These are phyloP conservation scores for Eulimnadia texana DNA, from an alignment of 1,140 invertebrate species.

Conservation along the genomic window DNA sequence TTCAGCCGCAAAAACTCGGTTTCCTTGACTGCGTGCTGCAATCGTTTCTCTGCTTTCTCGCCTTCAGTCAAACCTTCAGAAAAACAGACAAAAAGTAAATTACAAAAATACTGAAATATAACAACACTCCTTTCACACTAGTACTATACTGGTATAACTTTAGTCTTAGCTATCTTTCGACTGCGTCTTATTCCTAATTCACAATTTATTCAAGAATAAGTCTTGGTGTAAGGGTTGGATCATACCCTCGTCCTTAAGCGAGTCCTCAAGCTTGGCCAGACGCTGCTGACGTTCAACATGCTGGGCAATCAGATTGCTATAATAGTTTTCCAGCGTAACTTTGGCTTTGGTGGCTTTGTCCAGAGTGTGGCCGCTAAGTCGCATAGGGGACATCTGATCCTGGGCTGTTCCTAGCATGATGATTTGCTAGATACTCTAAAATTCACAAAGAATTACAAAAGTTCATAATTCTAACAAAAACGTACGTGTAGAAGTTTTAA, in stretches of 20 bases:
- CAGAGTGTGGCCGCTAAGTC: slow-evolving; percentile 87
- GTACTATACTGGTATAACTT: no score
- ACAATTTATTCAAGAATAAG: no score
- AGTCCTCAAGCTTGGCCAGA: slow-evolving; percentile 82
- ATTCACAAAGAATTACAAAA: no score
- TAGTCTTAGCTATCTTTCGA: no score
- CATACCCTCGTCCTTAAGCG: slow-evolving; percentile 75
- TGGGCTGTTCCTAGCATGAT: slow-evolving; percentile 13
- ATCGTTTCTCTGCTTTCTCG: slow-evolving; percentile 71
- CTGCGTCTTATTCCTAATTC: no score
- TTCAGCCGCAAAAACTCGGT: slow-evolving; percentile 95
- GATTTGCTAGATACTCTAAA: no score
- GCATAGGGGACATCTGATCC: slow-evolving; percentile 35
- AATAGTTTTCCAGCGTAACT: slow-evolving; percentile 94
- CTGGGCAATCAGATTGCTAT: slow-evolving; percentile 92
- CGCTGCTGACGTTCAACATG: slow-evolving; percentile 93
- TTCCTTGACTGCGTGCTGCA: slow-evolving; percentile 93
- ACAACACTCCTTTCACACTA: no score
- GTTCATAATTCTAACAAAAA: no score
- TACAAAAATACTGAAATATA: no score
- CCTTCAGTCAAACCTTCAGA: slow-evolving; percentile 47
- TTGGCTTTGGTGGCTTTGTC: slow-evolving; percentile 99
- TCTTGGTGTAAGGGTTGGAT: slow-evolving; percentile 23
- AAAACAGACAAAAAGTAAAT: neutral
- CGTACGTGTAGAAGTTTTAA: no score